Base-by-base conservation (phyloP, 2,888 invertebrate species). In the Chaetoderma sp. region DNA sequence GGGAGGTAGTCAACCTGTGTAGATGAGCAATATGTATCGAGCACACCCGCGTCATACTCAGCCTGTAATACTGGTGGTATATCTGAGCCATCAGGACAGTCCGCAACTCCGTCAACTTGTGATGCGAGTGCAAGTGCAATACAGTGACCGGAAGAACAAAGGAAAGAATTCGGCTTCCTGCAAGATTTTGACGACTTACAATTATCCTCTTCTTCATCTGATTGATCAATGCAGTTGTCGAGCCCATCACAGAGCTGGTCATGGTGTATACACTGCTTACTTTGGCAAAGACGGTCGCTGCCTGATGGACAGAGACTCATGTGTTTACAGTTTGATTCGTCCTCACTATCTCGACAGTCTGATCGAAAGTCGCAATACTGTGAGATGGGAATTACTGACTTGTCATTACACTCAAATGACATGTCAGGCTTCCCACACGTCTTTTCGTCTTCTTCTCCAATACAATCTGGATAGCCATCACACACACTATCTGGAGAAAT, bases 1-100 rank as follows among this genome's bases (percentile, higher is more conserved):
- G n/a, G 6, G 16, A n/a, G n/a, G n/a, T n/a, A n/a, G 32, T 52
- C 32, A 16, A n/a, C n/a, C n/a, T n/a, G n/a, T n/a, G n/a, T n/a
- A n/a, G n/a, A n/a, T n/a, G n/a, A n/a, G n/a, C n/a, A n/a, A n/a
- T n/a, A n/a, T n/a, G n/a, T n/a, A n/a, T n/a, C n/a, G 16, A 18
- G 16, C n/a, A n/a, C n/a, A n/a, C n/a, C n/a, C n/a, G n/a, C n/a
- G n/a, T n/a, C n/a, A n/a, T n/a, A n/a, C n/a, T n/a, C n/a, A n/a
- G n/a, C n/a, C n/a, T n/a, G n/a, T n/a, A n/a, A n/a, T n/a, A n/a
- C n/a, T n/a, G n/a, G n/a, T n/a, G n/a, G 27, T 55, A 54, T 61
- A 23, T 92, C 92, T 74, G 91, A 91, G 10, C 90, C 87, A 78
- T 93, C 93, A 0, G 90, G 88, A 75, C 94, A 94, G 78, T 94